A percentile compares a stretch with the other conserved stretches of the same genome.
These are phyloP conservation scores for Cephus sareptanus DNA, from an alignment of 2,888 invertebrate genomes.

Conservation along the genomic window DNA sequence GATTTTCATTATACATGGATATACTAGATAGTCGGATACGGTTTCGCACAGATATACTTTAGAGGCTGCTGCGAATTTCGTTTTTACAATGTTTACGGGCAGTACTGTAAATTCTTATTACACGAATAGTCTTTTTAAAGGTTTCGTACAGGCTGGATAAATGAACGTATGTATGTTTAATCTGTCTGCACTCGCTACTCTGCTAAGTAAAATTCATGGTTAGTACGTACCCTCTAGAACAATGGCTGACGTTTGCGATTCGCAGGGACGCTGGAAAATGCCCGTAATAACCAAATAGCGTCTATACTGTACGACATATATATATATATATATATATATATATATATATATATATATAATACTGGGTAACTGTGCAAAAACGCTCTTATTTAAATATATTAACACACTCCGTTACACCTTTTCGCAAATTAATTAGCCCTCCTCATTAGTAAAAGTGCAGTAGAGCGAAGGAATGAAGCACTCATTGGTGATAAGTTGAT, in stretches of 20 bases:
- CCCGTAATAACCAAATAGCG: background rate
- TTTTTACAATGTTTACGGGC: background rate
- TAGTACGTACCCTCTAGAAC: background rate
- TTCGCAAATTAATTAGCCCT: background rate
- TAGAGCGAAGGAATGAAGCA: background rate
- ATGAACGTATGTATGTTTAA: background rate
- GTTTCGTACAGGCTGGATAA: background rate
- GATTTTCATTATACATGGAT: background rate
- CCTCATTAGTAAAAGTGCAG: background rate
- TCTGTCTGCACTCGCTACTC: background rate
- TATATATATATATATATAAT: background rate
- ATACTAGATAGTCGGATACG: background rate
- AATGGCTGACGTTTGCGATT: background rate
- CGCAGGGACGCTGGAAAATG: background rate
- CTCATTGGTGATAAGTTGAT: background rate
- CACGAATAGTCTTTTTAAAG: background rate
- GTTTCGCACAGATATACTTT: background rate
- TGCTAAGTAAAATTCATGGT: background rate
- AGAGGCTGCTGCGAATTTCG: background rate
- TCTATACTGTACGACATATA: background rate
- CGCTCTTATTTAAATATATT: background rate
- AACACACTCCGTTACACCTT: background rate
- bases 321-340: background rate
- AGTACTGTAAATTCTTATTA: background rate
- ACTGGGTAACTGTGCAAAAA: background rate